Conservation (phyloP, 2,113 vertebrate species). For the Corapipo altera region DNA sequence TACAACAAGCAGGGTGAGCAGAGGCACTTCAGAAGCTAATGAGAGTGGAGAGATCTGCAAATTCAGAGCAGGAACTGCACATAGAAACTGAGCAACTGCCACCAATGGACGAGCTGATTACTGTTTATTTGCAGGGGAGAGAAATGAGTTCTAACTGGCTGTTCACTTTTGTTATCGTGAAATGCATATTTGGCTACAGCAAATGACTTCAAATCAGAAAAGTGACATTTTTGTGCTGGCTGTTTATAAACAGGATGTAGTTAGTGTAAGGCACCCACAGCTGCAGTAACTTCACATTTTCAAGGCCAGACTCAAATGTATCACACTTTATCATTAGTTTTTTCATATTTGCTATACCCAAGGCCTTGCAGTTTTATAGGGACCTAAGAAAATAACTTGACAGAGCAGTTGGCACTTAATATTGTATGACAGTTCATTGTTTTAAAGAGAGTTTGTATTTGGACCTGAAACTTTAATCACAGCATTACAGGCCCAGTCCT, state of each 20-base stretch:
- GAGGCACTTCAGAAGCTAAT: background rate
- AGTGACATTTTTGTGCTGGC: constrained; percentile 47
- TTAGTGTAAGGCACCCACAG: constrained; percentile 30
- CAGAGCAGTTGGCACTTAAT: background rate
- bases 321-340: constrained; percentile 27
- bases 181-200: constrained; percentile 51
- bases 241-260: constrained; percentile 62
- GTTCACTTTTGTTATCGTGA: background rate
- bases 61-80: background rate
- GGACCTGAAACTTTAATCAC: background rate
- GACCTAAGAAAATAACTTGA: constrained; percentile 15
- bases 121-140: background rate
- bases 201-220: constrained; percentile 42
- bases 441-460: constrained; percentile 2
- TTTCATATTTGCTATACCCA: constrained; percentile 23
- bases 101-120: background rate
- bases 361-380: constrained; percentile 7
- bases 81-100: background rate
- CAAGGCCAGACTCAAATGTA: constrained; percentile 1
- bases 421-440: background rate
- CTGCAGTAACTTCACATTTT: constrained; percentile 35
- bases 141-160: constrained; percentile 5
- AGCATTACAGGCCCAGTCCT: background rate
- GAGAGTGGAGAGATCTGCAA: background rate
- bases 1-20: background rate